Evolutionary conservation across 2,113 vertebrate species (phyloP).

Genomic region (Geothlypis trichas): DNA sequence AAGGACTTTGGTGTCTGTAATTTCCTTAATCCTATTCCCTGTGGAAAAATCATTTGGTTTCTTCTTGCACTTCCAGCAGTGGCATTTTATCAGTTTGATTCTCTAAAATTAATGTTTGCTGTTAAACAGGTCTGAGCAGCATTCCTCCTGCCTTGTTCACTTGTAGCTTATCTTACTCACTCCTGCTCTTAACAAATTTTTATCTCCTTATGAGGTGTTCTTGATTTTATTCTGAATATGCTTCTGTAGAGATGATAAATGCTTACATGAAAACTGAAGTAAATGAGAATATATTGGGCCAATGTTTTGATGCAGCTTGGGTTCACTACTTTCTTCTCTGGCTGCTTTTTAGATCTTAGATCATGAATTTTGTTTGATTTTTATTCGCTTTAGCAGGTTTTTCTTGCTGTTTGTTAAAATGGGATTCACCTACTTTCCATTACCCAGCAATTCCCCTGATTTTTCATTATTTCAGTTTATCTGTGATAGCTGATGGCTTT

Average conservation of each 20-base stretch:
- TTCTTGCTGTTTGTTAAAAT: background rate
- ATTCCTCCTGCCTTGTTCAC: constrained; percentile 21
- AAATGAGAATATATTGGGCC: background rate
- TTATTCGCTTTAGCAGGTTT: background rate
- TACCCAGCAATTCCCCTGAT: background rate
- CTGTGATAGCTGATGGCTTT: background rate
- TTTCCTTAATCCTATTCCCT: background rate
- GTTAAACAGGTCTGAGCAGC: constrained; percentile 8
- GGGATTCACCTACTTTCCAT: background rate
- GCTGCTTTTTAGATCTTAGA: background rate
- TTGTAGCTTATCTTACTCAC: constrained; percentile 8
- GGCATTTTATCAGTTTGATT: background rate
- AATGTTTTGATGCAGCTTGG: background rate
- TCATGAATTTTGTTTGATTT: background rate
- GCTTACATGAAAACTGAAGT: background rate
- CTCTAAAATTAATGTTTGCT: background rate
- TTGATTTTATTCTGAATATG: background rate
- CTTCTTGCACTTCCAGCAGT: background rate
- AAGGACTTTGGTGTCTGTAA: background rate
- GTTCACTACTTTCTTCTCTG: background rate
- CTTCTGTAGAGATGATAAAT: background rate
- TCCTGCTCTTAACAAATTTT: background rate
- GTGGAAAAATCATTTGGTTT: background rate
- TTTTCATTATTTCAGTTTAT: background rate
- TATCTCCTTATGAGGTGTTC: background rate